These are phyloP conservation scores for Misgurnus anguillicaudatus DNA, from an alignment of 2,113 vertebrate species.

Conservation along the genomic window DNA sequence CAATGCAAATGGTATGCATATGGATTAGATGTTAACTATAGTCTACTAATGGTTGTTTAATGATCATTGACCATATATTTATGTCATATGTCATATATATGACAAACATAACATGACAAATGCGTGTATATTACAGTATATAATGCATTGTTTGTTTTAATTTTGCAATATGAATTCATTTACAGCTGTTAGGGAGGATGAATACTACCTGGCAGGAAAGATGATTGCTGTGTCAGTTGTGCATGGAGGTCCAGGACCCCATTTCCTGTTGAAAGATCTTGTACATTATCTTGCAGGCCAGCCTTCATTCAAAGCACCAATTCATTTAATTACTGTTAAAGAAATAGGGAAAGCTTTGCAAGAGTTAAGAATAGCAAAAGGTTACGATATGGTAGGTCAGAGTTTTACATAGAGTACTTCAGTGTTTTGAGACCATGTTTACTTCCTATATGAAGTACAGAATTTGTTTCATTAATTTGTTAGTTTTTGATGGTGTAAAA, in stretches of 20 bases:
- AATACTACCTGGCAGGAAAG: constrained; percentile 49
- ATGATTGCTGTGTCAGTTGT: constrained; percentile 52
- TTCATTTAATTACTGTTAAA: constrained; percentile 41
- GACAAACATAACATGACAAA: neutral
- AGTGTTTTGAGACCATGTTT: neutral
- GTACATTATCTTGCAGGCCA: constrained; percentile 36
- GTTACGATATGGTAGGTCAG: neutral
- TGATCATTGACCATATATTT: constrained; percentile 23
- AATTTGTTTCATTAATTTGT: constrained; percentile 14
- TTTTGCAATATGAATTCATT: constrained; percentile 31
- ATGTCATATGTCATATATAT: neutral
- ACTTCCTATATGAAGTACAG: neutral
- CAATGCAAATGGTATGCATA: constrained; percentile 52
- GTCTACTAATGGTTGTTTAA: constrained; percentile 26
- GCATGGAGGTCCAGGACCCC: constrained; percentile 43
- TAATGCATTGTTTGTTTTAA: constrained; percentile 22
- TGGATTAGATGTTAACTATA: constrained; percentile 1
- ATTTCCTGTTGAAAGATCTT: constrained; percentile 38
- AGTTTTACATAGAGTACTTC: neutral
- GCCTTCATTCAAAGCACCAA: constrained; percentile 41
- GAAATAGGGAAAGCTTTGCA: constrained; percentile 39
- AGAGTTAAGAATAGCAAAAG: constrained; percentile 9
- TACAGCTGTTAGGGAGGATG: constrained; percentile 44
- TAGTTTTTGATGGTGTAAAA: constrained; percentile 16
- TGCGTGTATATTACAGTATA: constrained; percentile 6